These are phyloP conservation scores for Nymphicus hollandicus DNA, from an alignment of 2,113 vertebrate species.

Conservation along the genomic window DNA sequence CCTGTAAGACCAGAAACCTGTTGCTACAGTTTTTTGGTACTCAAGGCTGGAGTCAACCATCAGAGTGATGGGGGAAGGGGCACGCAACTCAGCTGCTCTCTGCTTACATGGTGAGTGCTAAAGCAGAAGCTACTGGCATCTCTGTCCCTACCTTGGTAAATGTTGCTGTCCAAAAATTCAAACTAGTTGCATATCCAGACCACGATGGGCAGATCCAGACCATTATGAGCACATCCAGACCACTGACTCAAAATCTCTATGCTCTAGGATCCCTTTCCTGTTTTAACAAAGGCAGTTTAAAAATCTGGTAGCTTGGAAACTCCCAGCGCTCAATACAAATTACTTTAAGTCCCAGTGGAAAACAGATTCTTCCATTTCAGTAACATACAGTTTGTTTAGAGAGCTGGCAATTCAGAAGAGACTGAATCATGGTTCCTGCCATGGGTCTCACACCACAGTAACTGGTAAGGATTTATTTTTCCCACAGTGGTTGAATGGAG, in stretches of 20 bases:
- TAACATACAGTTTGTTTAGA: constrained; percentile 9
- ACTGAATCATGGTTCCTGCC: constrained; percentile 2
- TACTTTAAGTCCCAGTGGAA: not conserved
- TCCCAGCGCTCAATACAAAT: not conserved
- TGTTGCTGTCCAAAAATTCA: not conserved
- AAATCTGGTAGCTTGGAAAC: not conserved
- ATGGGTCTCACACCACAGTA: not conserved
- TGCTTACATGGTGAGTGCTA: not conserved
- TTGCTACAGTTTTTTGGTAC: not conserved
- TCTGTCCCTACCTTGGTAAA: not conserved
- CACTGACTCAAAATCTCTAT: not conserved
- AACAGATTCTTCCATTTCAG: not conserved
- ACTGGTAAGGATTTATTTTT: not conserved
- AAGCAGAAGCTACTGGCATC: not conserved
- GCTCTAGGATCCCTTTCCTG: not conserved
- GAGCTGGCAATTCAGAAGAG: constrained; percentile 16
- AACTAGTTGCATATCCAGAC: not conserved
- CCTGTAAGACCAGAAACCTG: not conserved
- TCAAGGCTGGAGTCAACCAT: not conserved
- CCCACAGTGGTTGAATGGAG: not conserved
- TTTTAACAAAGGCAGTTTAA: not conserved
- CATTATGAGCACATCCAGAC: not conserved
- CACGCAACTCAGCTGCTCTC: not conserved
- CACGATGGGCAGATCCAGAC: not conserved
- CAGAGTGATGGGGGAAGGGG: not conserved